Base-by-base conservation (phyloP, 2,888 invertebrate genomes). In the Drosophila merina region DNA sequence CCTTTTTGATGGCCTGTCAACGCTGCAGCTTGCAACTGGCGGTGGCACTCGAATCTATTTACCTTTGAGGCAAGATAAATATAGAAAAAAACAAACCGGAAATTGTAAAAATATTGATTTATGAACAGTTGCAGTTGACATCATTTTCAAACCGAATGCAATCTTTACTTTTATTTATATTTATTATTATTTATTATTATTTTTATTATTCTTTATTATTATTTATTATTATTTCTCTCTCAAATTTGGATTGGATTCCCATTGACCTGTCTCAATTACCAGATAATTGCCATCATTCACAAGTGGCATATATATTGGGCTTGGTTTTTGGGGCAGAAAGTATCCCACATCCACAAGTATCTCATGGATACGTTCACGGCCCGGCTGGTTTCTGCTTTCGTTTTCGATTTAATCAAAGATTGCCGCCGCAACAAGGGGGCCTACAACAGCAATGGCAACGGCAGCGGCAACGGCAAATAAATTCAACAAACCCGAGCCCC, bases 361-460 rank as follows among this genome's bases (percentile, higher is more conserved):
- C 63, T 60, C 44, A 38, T 30, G 59, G 57, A 57, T 52, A 42
- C 40, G 42, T n/a, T 54, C 10, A 33, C 10, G 14, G 48, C 14
- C 14, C 4, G 33, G 33, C 33, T 48, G 14, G 51, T 40, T n/a
- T n/a, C 4, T 14, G 42, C 52, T 25, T 36, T 60, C 20, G 20
- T 40, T 52, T 63, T 52, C 52, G 31, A 63, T 64, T 63, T 54
- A 52, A 64, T 63, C 64, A 64, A 64, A 64, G 64, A 64, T 64
- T 64, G 54, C 54, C 31, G 64, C 64, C 45, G 48, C 48, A 58
- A 62, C 59, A 58, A 58, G 60, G 59, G 58, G 58, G 48, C 60
- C 60, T 62, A 42, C 4, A n/a, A 5, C 12, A 36, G 60, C 60
- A 48, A 42, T 2, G 2, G 2, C 20, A 20, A 20, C 20, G 1